Percentiles rank a stretch among this genome's conserved stretches.
Evolutionary conservation across 2,113 vertebrate species (phyloP).

Genomic region (Trinectes maculatus): DNA sequence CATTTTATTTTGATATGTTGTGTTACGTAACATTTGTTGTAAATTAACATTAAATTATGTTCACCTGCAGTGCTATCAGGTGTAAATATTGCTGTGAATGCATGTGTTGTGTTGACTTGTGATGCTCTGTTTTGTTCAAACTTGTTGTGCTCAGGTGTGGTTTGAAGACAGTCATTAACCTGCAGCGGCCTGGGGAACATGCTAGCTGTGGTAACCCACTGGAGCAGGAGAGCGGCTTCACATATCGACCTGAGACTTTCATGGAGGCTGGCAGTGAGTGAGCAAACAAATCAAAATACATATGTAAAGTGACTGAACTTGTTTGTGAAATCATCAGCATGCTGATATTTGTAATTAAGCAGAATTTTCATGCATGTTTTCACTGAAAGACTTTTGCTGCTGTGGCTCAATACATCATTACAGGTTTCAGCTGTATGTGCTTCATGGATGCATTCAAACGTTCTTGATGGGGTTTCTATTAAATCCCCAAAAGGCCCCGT

Average conservation of each 20-base stretch:
- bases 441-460: too few species aligned
- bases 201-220: conserved; percentile 94
- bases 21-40: background rate
- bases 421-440: too few species aligned
- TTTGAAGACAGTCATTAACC: conserved; percentile 95
- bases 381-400: too few species aligned
- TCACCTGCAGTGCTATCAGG: background rate
- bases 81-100: background rate
- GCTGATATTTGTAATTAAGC: too few species aligned
- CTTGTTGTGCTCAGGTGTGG: conserved; percentile 81
- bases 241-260: conserved; percentile 93
- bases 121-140: background rate
- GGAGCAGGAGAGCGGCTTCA: conserved; percentile 93
- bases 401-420: too few species aligned
- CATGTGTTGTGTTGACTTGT: background rate
- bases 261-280: conserved; percentile 97
- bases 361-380: too few species aligned
- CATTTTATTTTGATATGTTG: background rate
- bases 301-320: too few species aligned
- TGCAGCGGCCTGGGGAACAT: conserved; percentile 95
- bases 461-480: too few species aligned
- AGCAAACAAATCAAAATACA: background rate
- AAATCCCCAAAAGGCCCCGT: too few species aligned
- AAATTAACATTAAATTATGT: background rate
- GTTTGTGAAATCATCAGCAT: too few species aligned